A percentile compares a stretch with the other conserved stretches of the same genome.
These are phyloP conservation scores for Porphyrio hochstetteri DNA, from an alignment of 2,113 vertebrate genomes.

Conservation along the genomic window DNA sequence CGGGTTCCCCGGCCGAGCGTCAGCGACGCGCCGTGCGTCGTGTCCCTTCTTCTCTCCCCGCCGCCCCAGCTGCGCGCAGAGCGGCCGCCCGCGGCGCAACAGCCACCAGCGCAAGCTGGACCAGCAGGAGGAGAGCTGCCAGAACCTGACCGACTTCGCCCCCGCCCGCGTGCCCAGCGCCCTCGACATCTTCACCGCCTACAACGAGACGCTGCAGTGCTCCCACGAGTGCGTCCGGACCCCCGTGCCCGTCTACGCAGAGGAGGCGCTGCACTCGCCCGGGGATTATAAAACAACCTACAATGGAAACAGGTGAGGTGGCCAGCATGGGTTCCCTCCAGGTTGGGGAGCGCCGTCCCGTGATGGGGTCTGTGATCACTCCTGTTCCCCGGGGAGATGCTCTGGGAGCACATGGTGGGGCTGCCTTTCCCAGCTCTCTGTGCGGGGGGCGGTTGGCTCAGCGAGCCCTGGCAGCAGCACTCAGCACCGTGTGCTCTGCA, in stretches of 20 bases:
- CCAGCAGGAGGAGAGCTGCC: slow-evolving; percentile 98
- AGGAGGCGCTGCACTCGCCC: slow-evolving; percentile 89
- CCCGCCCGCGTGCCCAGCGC: slow-evolving; percentile 91
- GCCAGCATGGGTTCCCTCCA: rapidly evolving
- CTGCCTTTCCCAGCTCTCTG: background rate
- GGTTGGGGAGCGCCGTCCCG: rapidly evolving
- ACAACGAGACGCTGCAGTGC: slow-evolving; percentile 96
- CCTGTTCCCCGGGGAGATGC: background rate
- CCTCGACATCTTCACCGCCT: slow-evolving; percentile 98
- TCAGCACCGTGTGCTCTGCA: rapidly evolving
- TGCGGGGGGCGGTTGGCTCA: background rate
- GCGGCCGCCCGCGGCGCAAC: slow-evolving; percentile 88
- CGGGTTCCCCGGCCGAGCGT: background rate
- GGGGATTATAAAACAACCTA: slow-evolving; percentile 92
- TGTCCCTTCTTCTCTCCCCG: background rate
- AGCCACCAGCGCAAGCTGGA: slow-evolving; percentile 95
- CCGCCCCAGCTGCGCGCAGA: slow-evolving; percentile 87
- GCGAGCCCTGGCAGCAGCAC: rapidly evolving
- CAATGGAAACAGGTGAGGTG: slow-evolving; percentile 92
- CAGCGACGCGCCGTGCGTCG: rapidly evolving
- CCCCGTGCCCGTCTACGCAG: slow-evolving; percentile 87
- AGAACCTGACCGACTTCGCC: slow-evolving; percentile 96
- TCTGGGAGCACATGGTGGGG: background rate
- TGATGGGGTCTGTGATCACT: rapidly evolving
- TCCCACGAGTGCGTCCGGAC: slow-evolving; percentile 94